A percentile compares a stretch with the other conserved stretches of the same genome.
Conservation (phyloP, 1,140 invertebrate species). For the Zaprionus davidi region DNA sequence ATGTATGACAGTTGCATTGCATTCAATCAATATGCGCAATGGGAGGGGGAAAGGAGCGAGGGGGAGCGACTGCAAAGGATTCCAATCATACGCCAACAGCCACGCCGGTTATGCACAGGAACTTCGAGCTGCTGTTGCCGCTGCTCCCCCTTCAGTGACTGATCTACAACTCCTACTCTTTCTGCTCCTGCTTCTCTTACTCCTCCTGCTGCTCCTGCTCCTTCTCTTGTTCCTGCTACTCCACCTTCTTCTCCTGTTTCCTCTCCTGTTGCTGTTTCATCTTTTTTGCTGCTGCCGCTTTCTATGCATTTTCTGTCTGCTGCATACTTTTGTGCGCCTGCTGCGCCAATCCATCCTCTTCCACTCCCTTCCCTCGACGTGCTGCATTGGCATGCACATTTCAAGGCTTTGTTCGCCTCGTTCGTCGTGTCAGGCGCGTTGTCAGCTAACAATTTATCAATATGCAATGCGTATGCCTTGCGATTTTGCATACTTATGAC, state of each 20-base stretch:
- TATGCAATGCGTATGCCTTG: constrained; percentile 60
- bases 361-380: neutral
- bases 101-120: neutral
- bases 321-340: constrained; percentile 49
- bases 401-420: constrained; percentile 44
- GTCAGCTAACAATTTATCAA: constrained; percentile 65
- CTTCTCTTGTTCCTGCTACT: neutral
- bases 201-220: neutral
- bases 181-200: neutral
- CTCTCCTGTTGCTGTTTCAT: constrained; percentile 3
- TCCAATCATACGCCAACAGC: constrained; percentile 5
- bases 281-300: constrained; percentile 27
- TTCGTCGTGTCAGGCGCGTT: constrained; percentile 2
- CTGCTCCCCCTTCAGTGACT: neutral
- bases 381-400: constrained; percentile 46
- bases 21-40: constrained; percentile 72
- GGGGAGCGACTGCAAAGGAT: neutral
- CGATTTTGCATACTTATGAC: constrained; percentile 61
- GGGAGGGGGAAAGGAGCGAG: neutral
- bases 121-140: neutral
- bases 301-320: constrained; percentile 52
- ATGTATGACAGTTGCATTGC: constrained; percentile 73
- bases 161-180: too few relatives aligned
- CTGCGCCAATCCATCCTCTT: neutral
- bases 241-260: neutral